Base-by-base conservation (phyloP, 2,113 vertebrate genomes). In the Osmerus mordax region DNA sequence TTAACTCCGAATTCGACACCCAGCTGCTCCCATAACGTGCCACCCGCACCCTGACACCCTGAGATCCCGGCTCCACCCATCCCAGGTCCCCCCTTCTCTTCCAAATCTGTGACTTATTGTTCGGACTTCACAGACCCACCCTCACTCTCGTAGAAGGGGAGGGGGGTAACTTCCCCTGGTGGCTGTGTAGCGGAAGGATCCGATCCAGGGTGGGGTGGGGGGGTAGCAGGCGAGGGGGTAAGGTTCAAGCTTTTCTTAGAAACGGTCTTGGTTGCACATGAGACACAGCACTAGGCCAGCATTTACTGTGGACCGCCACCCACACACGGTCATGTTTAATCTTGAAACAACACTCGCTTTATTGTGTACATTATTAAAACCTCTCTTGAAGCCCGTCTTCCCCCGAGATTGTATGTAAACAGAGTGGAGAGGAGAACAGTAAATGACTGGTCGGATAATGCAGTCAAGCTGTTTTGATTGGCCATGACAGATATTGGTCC, bases 141-240 rank as follows among this genome's bases (percentile, higher is more conserved):
- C 75, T 80, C 81, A 53, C 81, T 77, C 63, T 76, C 78, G 41
- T 47, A 47, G 41, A 47, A 47, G 41, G 41, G 75, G 4, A 75
- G 75, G 61, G 87, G 87, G 90, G 79, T 90, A 84, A n/a, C 32
- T 23, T 59, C 15, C 11, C 4, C 15, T 16, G 9, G 32, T 65
- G 71, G 72, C 67, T 75, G 70, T 25, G 65, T 54, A 13, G 1
- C 2, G 47, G 65, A 54, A 54, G 53, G 54, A 55, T 53, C 21
- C 23, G 36, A 11, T 21, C 52, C 6, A 14, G 65, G 36, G 65
- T 51, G 41, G 2, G 21, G 25, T 28, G 54, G 13, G 67, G 21
- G n/a, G 62, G 62, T 3, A 29, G 15, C 41, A 47, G 54, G 23
- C 21, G 52, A 70, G 60, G 70, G 15, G 65, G 12, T 47, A 73